Base-by-base conservation (phyloP, 2,113 vertebrate species). In the Apeltes quadracus region DNA sequence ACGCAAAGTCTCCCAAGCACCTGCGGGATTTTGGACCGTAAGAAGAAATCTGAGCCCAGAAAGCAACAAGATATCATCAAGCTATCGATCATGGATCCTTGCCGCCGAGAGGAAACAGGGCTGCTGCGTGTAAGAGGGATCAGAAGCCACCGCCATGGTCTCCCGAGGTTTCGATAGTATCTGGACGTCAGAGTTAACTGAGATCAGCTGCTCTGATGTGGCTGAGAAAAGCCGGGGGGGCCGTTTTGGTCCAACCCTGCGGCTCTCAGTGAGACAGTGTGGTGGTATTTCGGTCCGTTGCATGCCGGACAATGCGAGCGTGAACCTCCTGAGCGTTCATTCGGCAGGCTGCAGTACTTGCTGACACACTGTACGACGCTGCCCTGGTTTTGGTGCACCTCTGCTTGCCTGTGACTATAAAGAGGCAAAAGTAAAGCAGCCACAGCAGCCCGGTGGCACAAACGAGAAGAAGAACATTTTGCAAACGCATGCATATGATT, bases 401-500 rank as follows among this genome's bases (percentile, higher is more conserved):
- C 59, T 66, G 55, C 59, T 69, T 38, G 65, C 63, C 55, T 78
- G 55, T 79, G 82, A 77, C 58, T 65, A 77, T 55, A 62, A 74
- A 75, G 64, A 75, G 76, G 82, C 67, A 62, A 69, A 82, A 68
- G 65, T 36, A 78, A 84, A 83, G 76, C 73, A 76, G 67, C 66
- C 72, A 41, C 27, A 71, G 73, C 76, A 70, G 84, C 86, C 62
- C 44, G 10, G 75, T 39, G 54, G 85, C 79, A 69, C 78, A 83
- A 79, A 81, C 74, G 78, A 58, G 29, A 79, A 77, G 50, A 58
- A 66, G 69, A 82, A 79, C 85, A 83, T 86, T 88, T 88, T 87
- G 76, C 82, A 87, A 89, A 85, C 74, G 69, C 85, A 82, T 85
- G 81, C 84, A 86, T 86, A 78, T 89, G 85, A 92, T 89, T 83